phyloP scores from a whole-genome alignment of 2,888 invertebrate species.

The Glaucopsyche alexis region DNA sequence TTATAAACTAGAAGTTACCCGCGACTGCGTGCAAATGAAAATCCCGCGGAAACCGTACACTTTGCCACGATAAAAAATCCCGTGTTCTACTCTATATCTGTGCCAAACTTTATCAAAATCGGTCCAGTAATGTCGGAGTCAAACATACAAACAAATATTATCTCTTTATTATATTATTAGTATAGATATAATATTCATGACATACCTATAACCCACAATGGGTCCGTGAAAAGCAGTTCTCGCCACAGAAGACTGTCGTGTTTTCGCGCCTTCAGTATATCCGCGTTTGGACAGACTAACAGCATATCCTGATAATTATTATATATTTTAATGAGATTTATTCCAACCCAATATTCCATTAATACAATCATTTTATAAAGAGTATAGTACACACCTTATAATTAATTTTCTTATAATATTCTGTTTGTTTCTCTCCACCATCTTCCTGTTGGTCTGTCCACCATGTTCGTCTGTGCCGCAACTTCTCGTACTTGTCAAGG shows the following conservation, averaged over 20 bases:
- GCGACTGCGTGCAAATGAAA: too few relatives aligned
- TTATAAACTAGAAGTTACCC: too few relatives aligned
- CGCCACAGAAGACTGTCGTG: constrained; percentile 64
- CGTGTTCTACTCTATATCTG: too few relatives aligned
- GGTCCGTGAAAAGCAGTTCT: constrained; percentile 67
- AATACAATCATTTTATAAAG: constrained; percentile 39
- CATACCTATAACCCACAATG: constrained; percentile 62
- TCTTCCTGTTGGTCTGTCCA: constrained; percentile 48
- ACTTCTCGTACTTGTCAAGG: constrained; percentile 57
- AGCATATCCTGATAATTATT: constrained; percentile 47
- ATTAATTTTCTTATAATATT: constrained; percentile 8
- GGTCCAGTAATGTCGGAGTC: too few relatives aligned
- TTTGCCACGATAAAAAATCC: too few relatives aligned
- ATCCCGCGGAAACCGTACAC: too few relatives aligned
- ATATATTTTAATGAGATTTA: not conserved
- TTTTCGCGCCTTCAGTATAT: constrained; percentile 57
- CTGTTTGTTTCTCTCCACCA: not conserved
- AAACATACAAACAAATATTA: too few relatives aligned
- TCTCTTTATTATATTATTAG: too few relatives aligned
- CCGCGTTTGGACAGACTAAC: constrained; percentile 66
- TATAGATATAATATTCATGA: constrained; percentile 1
- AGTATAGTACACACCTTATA: constrained; percentile 27
- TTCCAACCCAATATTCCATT: too few relatives aligned
- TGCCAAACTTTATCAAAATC: too few relatives aligned
- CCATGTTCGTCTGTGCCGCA: constrained; percentile 64